Evolutionary conservation across 2,888 invertebrate species (phyloP).

Genomic region (Pecten maximus): DNA sequence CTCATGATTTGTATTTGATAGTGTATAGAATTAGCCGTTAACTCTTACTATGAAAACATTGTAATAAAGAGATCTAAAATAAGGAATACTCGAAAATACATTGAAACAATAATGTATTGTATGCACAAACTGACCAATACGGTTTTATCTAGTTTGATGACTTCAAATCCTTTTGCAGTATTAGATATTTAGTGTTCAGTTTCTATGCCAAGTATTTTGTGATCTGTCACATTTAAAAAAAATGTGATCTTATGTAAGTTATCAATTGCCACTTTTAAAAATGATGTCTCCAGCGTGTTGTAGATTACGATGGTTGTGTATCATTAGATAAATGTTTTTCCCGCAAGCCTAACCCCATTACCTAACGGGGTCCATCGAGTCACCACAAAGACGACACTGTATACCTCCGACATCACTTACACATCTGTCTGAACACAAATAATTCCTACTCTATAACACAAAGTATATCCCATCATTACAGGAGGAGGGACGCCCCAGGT

Average conservation of each 20-base stretch:
- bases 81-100: no score
- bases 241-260: no score
- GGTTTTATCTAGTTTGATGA: neutral
- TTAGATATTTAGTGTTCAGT: neutral
- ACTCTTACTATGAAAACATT: no score
- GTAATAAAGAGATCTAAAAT: no score
- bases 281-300: neutral
- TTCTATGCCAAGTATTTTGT: neutral
- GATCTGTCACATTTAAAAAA: neutral
- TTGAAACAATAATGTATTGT: neutral
- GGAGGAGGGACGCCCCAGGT: neutral
- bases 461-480: neutral
- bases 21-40: no score
- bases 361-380: neutral
- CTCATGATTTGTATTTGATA: no score
- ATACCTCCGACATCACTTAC: neutral
- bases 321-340: neutral
- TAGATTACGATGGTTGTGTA: neutral
- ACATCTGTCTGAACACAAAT: neutral
- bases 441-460: neutral
- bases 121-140: neutral
- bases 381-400: neutral
- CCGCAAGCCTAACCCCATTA: neutral
- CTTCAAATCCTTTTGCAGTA: no score
- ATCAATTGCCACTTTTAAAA: neutral